Conservation (phyloP, 2,797 vertebrate species). For the Pipistrellus nathusii region DNA sequence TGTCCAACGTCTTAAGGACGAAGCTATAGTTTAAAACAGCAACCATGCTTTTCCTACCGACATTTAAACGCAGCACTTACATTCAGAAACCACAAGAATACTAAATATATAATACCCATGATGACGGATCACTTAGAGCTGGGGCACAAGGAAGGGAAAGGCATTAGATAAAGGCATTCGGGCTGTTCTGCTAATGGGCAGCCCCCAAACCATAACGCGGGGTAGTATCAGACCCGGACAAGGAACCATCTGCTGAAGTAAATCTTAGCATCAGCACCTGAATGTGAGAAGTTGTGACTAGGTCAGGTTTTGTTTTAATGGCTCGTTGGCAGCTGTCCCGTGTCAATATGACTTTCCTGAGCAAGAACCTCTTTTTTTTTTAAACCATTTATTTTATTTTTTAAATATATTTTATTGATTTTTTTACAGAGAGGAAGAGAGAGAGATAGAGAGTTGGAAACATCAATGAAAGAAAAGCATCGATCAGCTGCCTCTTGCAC, state of each 20-base stretch:
- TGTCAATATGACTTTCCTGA: background rate
- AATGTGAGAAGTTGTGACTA: background rate
- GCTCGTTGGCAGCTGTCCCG: background rate
- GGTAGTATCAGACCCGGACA: background rate
- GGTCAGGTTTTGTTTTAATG: background rate
- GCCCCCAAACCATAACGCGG: background rate
- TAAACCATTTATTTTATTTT: no score
- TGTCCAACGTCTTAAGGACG: background rate
- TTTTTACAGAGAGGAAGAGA: no score
- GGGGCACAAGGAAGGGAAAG: background rate
- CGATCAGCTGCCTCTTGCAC: no score
- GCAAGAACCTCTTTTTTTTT: background rate
- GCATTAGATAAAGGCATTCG: background rate
- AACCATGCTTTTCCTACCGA: background rate
- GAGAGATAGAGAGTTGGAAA: no score
- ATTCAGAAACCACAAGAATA: background rate
- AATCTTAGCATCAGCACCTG: background rate
- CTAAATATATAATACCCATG: background rate
- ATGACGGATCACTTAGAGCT: background rate
- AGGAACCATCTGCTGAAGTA: background rate
- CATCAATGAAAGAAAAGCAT: no score
- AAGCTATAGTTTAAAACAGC: background rate
- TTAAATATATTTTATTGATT: no score
- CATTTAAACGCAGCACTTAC: conserved; percentile 44
- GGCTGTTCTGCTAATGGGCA: background rate